phyloP scores from a whole-genome alignment of 2,113 vertebrate species.

The Gymnocephalus cernua region DNA sequence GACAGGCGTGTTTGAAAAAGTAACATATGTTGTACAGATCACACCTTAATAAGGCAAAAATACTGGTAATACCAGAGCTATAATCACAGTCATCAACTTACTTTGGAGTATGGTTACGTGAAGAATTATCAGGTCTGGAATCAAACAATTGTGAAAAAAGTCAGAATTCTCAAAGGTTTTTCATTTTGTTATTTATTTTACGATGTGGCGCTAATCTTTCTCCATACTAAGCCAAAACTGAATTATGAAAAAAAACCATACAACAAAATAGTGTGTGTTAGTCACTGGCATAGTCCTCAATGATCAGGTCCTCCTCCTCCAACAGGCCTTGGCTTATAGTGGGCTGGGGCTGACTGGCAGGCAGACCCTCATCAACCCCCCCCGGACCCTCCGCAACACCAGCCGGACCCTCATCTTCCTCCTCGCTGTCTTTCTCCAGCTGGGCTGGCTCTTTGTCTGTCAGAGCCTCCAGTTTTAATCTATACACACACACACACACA shows the following conservation, averaged over 20 bases:
- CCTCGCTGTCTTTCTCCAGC: conserved; percentile 77
- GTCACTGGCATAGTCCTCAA: conserved; percentile 92
- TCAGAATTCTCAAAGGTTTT: not conserved
- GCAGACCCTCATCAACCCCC: conserved; percentile 80
- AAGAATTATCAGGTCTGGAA: not conserved
- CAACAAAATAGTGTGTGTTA: conserved; percentile 48
- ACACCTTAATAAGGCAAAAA: not conserved
- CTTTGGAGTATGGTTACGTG: not conserved
- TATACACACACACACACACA: conserved; percentile 56
- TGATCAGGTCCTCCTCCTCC: conserved; percentile 87
- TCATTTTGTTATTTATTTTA: not conserved
- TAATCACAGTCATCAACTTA: not conserved
- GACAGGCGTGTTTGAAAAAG: not conserved
- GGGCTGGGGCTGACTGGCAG: conserved; percentile 89
- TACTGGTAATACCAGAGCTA: not conserved
- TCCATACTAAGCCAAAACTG: not conserved
- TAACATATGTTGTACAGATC: not conserved
- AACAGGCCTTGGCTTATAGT: conserved; percentile 76
- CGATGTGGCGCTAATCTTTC: not conserved
- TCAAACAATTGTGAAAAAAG: not conserved
- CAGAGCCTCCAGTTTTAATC: conserved; percentile 90
- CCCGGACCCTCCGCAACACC: conserved; percentile 64
- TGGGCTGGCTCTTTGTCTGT: conserved; percentile 88
- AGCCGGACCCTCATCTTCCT: conserved; percentile 75
- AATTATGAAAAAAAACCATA: not conserved